These are phyloP conservation scores for Varecia variegata DNA, from an alignment of 2,797 vertebrate species.

Conservation along the genomic window DNA sequence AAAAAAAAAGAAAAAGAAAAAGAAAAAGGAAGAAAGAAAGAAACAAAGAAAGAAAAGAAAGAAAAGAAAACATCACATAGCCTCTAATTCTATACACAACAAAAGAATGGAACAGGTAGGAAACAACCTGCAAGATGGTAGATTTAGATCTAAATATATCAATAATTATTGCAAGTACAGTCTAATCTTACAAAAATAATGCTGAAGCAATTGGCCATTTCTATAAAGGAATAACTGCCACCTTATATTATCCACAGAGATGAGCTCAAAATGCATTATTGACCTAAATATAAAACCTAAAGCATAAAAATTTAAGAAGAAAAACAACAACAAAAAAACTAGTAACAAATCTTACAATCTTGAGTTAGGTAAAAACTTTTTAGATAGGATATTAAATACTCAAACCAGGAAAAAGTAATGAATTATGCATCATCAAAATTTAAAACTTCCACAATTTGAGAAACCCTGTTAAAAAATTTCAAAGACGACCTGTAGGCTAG, in stretches of 20 bases:
- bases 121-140: neutral
- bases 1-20: too few relatives aligned
- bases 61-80: neutral
- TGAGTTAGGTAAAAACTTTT: neutral
- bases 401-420: neutral
- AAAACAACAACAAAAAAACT: neutral
- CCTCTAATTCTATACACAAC: neutral
- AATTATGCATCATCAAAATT: neutral
- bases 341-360: neutral
- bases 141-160: neutral
- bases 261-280: neutral
- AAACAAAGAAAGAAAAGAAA: too few relatives aligned
- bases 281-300: neutral
- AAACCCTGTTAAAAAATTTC: neutral
- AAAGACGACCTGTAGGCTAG: neutral
- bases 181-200: neutral
- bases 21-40: neutral
- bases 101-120: neutral
- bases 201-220: neutral
- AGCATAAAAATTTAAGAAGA: neutral
- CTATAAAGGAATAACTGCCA: neutral
- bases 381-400: neutral
- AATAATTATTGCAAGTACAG: neutral
- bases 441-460: neutral
- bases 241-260: neutral